Evolutionary conservation across 2,888 invertebrate genomes (phyloP), one percentile per base, ranked within the genome.

Genomic region (Dascillus cervinus): DNA sequence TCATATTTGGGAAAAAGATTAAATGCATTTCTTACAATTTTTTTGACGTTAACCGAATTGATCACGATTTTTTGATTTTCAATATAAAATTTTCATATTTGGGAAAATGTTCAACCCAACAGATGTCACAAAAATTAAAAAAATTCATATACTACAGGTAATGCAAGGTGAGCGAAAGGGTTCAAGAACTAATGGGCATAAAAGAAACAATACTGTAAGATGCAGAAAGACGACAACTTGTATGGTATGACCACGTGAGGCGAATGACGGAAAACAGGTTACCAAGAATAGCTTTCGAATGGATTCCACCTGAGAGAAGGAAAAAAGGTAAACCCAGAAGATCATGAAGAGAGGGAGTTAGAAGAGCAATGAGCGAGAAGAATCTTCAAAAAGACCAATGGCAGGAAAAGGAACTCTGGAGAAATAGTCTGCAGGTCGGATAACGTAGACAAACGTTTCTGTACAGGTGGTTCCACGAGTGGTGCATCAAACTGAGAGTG

Each of bases 381-480:
- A 22, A 29, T 11, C 29, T 29, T 3, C 29, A 29, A 22, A 14
- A 29, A 8, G 22, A 29, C 11, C 12, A 29, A 4, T 29, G 29
- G 4, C 11, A 29, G 5, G 29, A 22, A 4, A 29, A 11, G 11
- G 9, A 22, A 9, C 4, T n/a, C 14, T 29, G 29, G 22, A 29
- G 15, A 19, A 29, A 22, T 10, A 21, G 29, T 22, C 29, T 22
- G 15, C 13, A 29, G 8, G 22, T 29, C 29, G 22, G 21, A 29
- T 22, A 29, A 19, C 13, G 13, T 11, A 12, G 22, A 22, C 21
- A 29, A 14, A 29, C 14, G 12, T 13, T 27, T n/a, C n/a, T n/a
- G n/a, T n/a, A n/a, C n/a, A n/a, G n/a, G n/a, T n/a, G n/a, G n/a
- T n/a, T n/a, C n/a, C n/a, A n/a, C n/a, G n/a, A n/a, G n/a, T n/a